phyloP scores from a whole-genome alignment of 2,888 invertebrate genomes.

The Nebria salina region DNA sequence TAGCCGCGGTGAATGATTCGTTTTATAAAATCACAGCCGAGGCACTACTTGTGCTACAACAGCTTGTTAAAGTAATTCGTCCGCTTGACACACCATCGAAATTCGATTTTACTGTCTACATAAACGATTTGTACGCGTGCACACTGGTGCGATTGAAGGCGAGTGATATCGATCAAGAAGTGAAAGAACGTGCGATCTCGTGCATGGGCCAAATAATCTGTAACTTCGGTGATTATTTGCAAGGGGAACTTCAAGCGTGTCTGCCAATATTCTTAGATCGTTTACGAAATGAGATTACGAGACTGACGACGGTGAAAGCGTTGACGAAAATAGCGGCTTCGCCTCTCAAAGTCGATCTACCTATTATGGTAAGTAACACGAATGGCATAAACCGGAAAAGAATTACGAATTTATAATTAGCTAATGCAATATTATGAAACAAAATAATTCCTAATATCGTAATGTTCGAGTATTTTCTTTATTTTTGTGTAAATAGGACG shows the following conservation, averaged over 20 bases:
- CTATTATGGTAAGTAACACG: constrained; percentile 74
- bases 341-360: constrained; percentile 85
- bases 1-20: constrained; percentile 90
- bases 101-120: constrained; percentile 62
- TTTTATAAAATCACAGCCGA: constrained; percentile 99
- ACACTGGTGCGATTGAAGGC: constrained; percentile 88
- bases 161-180: constrained; percentile 98
- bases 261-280: constrained; percentile 95
- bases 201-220: constrained; percentile 96
- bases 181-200: constrained; percentile 97
- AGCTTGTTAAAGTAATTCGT: constrained; percentile 92
- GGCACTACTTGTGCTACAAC: constrained; percentile 91
- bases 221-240: constrained; percentile 87
- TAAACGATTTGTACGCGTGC: constrained; percentile 83
- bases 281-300: constrained; percentile 95
- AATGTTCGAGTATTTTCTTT: constrained; percentile 47
- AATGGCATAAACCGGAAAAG: background rate
- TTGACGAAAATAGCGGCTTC: constrained; percentile 93
- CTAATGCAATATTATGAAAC: too few relatives aligned
- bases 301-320: constrained; percentile 95
- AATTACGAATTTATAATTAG: too few relatives aligned
- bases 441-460: too few relatives aligned
- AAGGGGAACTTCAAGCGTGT: constrained; percentile 83
- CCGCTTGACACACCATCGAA: constrained; percentile 71
- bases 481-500: constrained; percentile 68